phyloP scores from a whole-genome alignment of 2,113 vertebrate species.

The Grallaria varia region DNA sequence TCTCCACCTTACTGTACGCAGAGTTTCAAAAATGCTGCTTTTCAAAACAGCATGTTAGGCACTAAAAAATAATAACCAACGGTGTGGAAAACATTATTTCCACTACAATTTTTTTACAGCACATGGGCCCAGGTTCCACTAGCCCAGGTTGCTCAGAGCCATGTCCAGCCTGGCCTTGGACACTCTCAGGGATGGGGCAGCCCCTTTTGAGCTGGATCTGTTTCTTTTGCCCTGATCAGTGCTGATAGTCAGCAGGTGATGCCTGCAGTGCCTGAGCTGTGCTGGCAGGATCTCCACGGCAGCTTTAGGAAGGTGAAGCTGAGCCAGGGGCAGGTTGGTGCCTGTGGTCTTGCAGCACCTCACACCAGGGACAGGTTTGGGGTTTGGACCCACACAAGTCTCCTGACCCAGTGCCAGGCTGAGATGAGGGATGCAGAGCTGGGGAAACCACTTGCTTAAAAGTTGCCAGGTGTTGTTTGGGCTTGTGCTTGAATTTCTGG shows the following conservation, averaged over 20 bases:
- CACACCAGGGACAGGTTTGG: background rate
- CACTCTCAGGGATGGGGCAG: background rate
- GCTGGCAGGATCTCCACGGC: background rate
- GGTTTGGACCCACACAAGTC: background rate
- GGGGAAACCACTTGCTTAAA: background rate
- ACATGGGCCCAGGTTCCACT: background rate
- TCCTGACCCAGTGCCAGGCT: background rate
- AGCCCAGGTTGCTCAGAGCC: background rate
- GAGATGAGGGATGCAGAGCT: background rate
- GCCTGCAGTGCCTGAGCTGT: background rate
- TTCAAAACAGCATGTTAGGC: background rate
- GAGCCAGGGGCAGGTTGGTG: background rate
- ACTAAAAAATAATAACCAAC: background rate
- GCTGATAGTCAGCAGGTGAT: background rate
- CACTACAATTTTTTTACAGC: background rate
- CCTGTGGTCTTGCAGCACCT: background rate
- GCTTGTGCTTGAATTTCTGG: background rate
- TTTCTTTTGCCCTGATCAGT: background rate
- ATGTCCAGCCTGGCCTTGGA: background rate
- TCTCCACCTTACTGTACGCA: background rate
- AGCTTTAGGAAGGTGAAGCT: background rate
- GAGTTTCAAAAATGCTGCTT: background rate
- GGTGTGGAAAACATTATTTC: background rate
- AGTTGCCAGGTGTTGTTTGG: background rate
- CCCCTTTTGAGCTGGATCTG: background rate